A percentile compares a stretch with the other conserved stretches of the same genome.
phyloP scores from a whole-genome alignment of 2,888 invertebrate species.

The Scaeva pyrastri region DNA sequence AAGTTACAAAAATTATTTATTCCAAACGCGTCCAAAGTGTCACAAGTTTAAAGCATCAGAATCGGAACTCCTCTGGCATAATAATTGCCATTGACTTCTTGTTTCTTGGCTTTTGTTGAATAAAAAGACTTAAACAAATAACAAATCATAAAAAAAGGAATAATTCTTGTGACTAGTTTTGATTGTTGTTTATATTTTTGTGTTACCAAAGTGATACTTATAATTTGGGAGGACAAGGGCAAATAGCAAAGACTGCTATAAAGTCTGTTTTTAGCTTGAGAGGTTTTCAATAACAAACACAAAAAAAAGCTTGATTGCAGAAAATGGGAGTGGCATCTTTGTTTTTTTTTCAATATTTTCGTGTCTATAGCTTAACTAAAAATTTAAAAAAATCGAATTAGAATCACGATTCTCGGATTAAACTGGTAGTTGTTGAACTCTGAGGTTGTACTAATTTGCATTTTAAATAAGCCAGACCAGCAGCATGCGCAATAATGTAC shows the following conservation, averaged over 20 bases:
- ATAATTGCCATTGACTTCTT: conserved; percentile 50
- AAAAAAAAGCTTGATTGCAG: conserved; percentile 22
- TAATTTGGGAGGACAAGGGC: conserved; percentile 53
- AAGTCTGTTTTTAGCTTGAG: not conserved
- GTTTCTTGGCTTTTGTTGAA: conserved; percentile 26
- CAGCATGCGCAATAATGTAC: conserved; percentile 33
- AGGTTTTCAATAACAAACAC: conserved; percentile 10
- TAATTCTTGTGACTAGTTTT: conserved; percentile 32
- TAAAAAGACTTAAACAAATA: not conserved
- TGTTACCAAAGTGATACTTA: conserved; percentile 3
- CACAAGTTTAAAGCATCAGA: conserved; percentile 64
- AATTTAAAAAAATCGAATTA: conserved; percentile 32
- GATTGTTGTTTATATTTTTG: conserved; percentile 14
- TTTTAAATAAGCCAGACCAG: conserved; percentile 49
- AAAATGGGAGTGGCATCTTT: conserved; percentile 37
- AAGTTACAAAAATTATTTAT: conserved; percentile 47
- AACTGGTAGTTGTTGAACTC: conserved; percentile 21
- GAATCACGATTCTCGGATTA: conserved; percentile 60
- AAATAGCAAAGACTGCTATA: conserved; percentile 1
- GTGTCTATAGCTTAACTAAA: conserved; percentile 11
- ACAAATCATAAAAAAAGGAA: conserved; percentile 4
- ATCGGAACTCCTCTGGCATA: conserved; percentile 57
- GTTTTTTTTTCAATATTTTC: conserved; percentile 15
- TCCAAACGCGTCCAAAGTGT: conserved; percentile 58
- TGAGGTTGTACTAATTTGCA: conserved; percentile 56